A percentile compares a stretch with the other conserved stretches of the same genome.
phyloP scores from a whole-genome alignment of 2,888 invertebrate species.

The Polymixis flavicincta region DNA sequence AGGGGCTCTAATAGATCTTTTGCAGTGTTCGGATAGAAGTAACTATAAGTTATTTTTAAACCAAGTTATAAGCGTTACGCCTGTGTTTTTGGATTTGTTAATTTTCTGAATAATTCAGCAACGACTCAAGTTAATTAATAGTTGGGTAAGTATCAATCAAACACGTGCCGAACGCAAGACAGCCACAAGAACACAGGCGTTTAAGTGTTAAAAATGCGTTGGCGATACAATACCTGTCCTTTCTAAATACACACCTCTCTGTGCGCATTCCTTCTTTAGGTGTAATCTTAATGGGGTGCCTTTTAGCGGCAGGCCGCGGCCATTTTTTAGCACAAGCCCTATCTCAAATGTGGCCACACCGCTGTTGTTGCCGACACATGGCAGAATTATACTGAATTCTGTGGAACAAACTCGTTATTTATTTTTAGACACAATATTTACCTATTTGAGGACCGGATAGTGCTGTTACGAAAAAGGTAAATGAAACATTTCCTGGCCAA shows the following conservation, averaged over 20 bases:
- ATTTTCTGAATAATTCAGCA: not conserved
- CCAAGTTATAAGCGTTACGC: conserved; percentile 78
- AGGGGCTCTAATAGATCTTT: conserved; percentile 65
- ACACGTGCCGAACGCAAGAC: conserved; percentile 42
- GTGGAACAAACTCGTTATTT: conserved; percentile 67
- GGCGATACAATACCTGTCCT: conserved; percentile 91
- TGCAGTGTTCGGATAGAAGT: conserved; percentile 59
- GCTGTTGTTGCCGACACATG: conserved; percentile 96
- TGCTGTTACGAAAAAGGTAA: conserved; percentile 18
- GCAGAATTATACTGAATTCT: conserved; percentile 97
- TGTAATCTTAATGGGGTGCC: conserved; percentile 96
- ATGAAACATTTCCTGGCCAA: conserved; percentile 31
- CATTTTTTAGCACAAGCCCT: conserved; percentile 95
- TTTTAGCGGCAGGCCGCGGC: conserved; percentile 94
- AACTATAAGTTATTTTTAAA: conserved; percentile 59
- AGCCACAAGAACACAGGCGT: conserved; percentile 79
- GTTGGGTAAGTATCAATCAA: not conserved
- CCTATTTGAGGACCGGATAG: conserved; percentile 19
- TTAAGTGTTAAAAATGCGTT: conserved; percentile 91
- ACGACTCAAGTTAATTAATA: not conserved
- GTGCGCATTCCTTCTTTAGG: conserved; percentile 97
- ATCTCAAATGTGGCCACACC: conserved; percentile 97
- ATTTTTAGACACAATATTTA: conserved; percentile 39
- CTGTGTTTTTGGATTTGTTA: conserved; percentile 76
- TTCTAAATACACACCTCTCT: conserved; percentile 96